Evolutionary conservation across 2,113 vertebrate species (phyloP).

Genomic region (Mormyrus iriodes): DNA sequence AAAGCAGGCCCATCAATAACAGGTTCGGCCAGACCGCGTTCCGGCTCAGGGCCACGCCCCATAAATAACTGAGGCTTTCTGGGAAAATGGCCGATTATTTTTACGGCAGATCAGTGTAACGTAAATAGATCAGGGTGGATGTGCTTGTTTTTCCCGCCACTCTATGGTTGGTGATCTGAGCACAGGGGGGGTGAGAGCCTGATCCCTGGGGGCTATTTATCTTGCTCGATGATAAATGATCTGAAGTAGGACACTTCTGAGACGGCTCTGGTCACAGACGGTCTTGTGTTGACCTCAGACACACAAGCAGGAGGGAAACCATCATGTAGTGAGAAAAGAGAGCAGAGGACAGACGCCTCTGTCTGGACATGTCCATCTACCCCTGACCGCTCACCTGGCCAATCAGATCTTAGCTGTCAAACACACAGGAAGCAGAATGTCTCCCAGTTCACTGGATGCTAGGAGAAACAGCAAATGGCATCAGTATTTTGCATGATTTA

Average conservation of each 20-base stretch:
- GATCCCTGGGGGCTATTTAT: neutral
- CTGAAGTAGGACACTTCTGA: neutral
- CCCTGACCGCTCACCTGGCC: neutral
- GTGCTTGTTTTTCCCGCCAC: neutral
- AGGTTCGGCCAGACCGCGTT: neutral
- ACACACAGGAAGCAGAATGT: neutral
- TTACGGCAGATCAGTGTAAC: neutral
- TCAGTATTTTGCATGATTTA: neutral
- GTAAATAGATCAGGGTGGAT: slow-evolving; percentile 6
- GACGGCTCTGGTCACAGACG: neutral
- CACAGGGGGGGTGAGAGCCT: neutral
- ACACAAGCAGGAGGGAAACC: neutral
- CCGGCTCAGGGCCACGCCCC: neutral
- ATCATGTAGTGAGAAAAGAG: neutral
- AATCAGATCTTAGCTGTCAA: neutral
- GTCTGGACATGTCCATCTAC: neutral
- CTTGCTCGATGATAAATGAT: neutral
- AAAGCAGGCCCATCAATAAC: slow-evolving; percentile 10
- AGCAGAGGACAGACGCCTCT: neutral
- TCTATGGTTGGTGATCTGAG: neutral
- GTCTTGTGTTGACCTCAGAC: neutral
- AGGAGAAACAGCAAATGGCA: neutral
- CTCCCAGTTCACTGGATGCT: neutral
- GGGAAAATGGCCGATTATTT: slow-evolving; percentile 18
- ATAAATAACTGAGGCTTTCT: slow-evolving; percentile 1